Conservation (phyloP, 2,888 invertebrate genomes). For the Epinotia brunnichana region DNA sequence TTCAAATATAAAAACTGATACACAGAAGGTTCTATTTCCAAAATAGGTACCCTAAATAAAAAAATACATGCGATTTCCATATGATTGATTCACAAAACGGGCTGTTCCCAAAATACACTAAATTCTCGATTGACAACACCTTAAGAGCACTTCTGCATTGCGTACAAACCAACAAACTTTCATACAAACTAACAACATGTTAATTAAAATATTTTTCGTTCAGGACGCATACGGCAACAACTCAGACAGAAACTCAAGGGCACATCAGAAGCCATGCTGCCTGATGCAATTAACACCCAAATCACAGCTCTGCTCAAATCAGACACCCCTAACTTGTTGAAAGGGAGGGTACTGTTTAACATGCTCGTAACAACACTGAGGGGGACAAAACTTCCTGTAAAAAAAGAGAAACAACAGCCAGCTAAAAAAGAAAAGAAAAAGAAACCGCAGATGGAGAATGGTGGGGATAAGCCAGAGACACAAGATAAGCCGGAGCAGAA, state of each 20-base stretch:
- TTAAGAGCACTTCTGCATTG: no score
- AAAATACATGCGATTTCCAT: no score
- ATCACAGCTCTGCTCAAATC: constrained; percentile 64
- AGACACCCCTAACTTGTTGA: constrained; percentile 61
- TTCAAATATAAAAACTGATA: no score
- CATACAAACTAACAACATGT: no score
- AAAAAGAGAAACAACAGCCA: constrained; percentile 45
- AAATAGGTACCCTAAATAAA: no score
- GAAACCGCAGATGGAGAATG: constrained; percentile 20
- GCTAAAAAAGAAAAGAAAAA: constrained; percentile 12
- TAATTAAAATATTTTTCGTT: constrained; percentile 45
- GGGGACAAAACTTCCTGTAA: background rate
- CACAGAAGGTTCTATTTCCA: no score
- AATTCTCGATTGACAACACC: no score
- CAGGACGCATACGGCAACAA: constrained; percentile 71
- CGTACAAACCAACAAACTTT: no score
- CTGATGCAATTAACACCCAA: constrained; percentile 69
- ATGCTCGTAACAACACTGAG: constrained; percentile 62
- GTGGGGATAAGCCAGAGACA: constrained; percentile 38
- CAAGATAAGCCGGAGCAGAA: constrained; percentile 50
- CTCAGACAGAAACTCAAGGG: constrained; percentile 65
- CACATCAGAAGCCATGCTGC: constrained; percentile 59
- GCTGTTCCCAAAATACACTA: no score
- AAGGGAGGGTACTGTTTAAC: constrained; percentile 71
- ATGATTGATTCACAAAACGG: no score